Evolutionary conservation across 2,113 vertebrate genomes (phyloP), one percentile per base, ranked within the genome.

Genomic region (Mixornis gularis): DNA sequence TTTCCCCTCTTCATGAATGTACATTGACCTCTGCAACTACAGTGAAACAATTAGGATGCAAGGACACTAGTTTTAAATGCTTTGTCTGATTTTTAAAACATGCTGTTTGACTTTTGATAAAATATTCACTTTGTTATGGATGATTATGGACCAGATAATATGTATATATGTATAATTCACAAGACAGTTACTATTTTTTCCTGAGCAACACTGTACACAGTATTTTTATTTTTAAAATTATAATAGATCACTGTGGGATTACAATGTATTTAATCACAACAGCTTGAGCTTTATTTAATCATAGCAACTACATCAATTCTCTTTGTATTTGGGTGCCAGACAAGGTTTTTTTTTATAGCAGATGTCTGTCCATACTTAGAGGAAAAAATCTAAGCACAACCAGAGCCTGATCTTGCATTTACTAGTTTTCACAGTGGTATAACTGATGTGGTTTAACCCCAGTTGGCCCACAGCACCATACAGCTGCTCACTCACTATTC

Each of bases 31-130:
- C 66, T 91, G 43, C 40, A 90, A 32, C 8, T 81, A 62, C 78
- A 82, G 36, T 49, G 77, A 87, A 81, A 88, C 51, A 68, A 91
- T 86, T 55, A 92, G 56, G 70, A 95, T 88, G 52, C 41, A 85
- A 92, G 32, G 48, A 10, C 62, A 89, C 30, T 84, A n/a, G 13
- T 68, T 96, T 93, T 87, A 95, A 95, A 87, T 70, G 21, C n/a
- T 82, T 80, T 55, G 64, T 92, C 52, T 88, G 69, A 92, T 95
- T 96, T 95, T 94, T 84, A 79, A 79, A 96, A 93, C 53, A 91
- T 65, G 87, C 68, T 94, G 53, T 94, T 96, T 96, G 85, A 96
- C 63, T 96, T 97, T 64, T 95, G 55, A 95, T 90, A 88, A 96
- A 95, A 96, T 92, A 95, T 79, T 93, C 66, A 86, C 85, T 97